Base-by-base conservation (phyloP, 2,888 invertebrate species). In the Plebejus argus region DNA sequence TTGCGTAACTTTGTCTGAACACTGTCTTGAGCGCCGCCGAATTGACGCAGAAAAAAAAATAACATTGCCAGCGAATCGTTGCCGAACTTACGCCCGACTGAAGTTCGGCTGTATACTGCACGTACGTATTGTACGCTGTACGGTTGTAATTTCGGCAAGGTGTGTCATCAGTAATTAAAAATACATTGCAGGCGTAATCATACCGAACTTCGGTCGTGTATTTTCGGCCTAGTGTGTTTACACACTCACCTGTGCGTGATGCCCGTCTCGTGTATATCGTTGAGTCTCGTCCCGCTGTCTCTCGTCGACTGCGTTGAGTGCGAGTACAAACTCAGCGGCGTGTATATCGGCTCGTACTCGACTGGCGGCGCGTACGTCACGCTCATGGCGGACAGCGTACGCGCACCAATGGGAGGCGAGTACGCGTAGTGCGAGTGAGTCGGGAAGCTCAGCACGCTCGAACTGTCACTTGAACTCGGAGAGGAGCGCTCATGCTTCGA, bases 391-490 rank as follows among this genome's bases (percentile, higher is more conserved):
- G 95, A 95, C 35, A 95, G 86, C 1, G 95, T 95, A 70, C 95
- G 87, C 79, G 95, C 93, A 8, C 95, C 95, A 70, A 95, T 95
- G 56, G 94, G 94, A 1, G 94, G 94, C 0, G 94, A 94, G 83
- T 94, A 93, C 0, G 94, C 85, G 92, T 86, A 82, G 82, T 94
- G 95, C 18, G 91, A 89, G 76, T 92, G 95, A 78, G 91, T 89
- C 56, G 95, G 88, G 39, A 77, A 77, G 81, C 95, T 95, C 70
- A 95, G 85, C 10, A 95, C 94, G 80, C 95, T 95, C 8, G 95
- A 95, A 81, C 95, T 95, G 82, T 95, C 95, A 77, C 96, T 96
- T 0, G 96, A 96, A 71, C 96, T 96, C 0, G 96, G 96, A 0
- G 96, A 96, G 0, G 95, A 95, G 79, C 96, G 95, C 77, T 96